These are phyloP conservation scores for Pyrrhia umbra DNA, from an alignment of 2,888 invertebrate genomes.

Conservation along the genomic window DNA sequence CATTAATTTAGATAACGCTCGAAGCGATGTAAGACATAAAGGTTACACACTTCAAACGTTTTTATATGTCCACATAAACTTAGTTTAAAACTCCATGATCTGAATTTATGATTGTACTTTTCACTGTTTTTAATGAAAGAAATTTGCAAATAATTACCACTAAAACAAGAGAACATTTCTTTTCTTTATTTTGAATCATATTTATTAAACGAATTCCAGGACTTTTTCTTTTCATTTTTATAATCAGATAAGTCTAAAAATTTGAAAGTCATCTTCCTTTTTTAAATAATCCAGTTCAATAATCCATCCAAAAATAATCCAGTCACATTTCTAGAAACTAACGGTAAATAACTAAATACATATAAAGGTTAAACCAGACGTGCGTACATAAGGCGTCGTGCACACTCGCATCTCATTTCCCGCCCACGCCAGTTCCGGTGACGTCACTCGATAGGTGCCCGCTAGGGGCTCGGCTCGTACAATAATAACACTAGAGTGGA, in stretches of 20 bases:
- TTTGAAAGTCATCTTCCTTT: too few relatives aligned
- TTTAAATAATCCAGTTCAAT: too few relatives aligned
- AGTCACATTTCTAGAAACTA: conserved; percentile 4
- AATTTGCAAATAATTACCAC: background rate
- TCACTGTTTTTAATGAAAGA: conserved; percentile 8
- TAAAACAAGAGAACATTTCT: background rate
- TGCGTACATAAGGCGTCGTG: conserved; percentile 66
- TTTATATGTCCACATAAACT: conserved; percentile 25
- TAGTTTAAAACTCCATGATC: conserved; percentile 32
- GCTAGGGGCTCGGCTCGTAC: conserved; percentile 63
- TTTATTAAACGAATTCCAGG: too few relatives aligned
- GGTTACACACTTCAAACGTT: conserved; percentile 36
- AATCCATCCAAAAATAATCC: too few relatives aligned
- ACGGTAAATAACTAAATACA: conserved; percentile 38
- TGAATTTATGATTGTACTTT: conserved; percentile 34
- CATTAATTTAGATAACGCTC: conserved; percentile 25
- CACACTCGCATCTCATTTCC: conserved; percentile 75
- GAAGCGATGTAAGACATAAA: conserved; percentile 30
- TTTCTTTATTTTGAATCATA: background rate
- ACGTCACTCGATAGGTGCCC: conserved; percentile 70
- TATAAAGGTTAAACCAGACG: conserved; percentile 58
- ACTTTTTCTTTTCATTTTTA: background rate
- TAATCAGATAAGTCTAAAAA: background rate
- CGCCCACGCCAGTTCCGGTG: conserved; percentile 74
- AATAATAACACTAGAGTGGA: conserved; percentile 54